These are phyloP conservation scores for Chionis minor DNA, from an alignment of 2,113 vertebrate genomes.

Conservation along the genomic window DNA sequence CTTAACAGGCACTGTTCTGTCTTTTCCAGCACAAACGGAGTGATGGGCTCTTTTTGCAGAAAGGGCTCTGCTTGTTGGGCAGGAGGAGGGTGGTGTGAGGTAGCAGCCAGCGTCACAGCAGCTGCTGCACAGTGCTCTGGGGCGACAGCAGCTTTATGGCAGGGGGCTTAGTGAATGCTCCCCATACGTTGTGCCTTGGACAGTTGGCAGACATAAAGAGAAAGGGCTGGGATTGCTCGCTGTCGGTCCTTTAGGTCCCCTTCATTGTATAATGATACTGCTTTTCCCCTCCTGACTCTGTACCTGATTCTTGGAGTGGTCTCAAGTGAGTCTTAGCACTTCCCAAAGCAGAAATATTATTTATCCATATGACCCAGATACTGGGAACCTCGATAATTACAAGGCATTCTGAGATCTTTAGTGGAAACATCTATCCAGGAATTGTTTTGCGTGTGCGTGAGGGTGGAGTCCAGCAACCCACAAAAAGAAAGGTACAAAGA, in stretches of 20 bases:
- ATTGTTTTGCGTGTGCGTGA: not conserved
- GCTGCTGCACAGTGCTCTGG: not conserved
- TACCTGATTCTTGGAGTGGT: not conserved
- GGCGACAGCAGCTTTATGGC: not conserved
- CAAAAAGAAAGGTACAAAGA: constrained; percentile 26
- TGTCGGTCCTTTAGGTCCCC: not conserved
- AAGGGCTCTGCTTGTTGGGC: not conserved
- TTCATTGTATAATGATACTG: not conserved
- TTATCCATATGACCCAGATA: not conserved
- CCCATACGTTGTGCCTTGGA: not conserved
- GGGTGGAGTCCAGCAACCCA: not conserved
- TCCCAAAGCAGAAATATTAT: not conserved
- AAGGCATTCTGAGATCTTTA: not conserved
- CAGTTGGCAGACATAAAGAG: not conserved
- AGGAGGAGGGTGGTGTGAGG: not conserved
- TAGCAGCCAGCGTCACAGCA: not conserved
- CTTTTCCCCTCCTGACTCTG: not conserved
- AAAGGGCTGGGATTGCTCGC: not conserved
- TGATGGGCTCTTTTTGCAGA: not conserved
- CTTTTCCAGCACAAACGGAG: not conserved
- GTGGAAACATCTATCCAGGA: constrained; percentile 26
- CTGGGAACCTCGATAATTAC: not conserved
- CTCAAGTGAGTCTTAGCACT: not conserved
- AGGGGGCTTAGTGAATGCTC: not conserved
- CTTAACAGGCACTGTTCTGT: not conserved